Conservation (phyloP, 2,797 vertebrate genomes). For the Anguilla pacifica region DNA sequence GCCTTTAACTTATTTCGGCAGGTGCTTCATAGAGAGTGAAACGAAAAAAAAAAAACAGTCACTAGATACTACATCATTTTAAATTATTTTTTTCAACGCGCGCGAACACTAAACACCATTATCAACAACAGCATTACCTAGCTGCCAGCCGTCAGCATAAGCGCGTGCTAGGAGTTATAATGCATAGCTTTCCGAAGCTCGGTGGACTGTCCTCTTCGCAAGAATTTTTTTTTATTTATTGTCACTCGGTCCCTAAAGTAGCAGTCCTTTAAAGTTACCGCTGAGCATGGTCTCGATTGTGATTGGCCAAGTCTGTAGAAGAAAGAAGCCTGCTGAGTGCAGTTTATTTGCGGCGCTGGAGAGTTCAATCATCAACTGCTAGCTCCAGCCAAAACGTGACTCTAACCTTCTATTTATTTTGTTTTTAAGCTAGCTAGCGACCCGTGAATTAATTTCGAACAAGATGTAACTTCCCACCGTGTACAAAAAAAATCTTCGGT, state of each 20-base stretch:
- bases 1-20: neutral
- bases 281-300: slow-evolving; percentile 37
- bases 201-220: neutral
- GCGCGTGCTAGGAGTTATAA: neutral
- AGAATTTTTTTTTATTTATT: neutral
- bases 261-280: slow-evolving; percentile 48
- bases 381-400: slow-evolving; percentile 51
- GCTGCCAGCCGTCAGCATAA: neutral
- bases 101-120: neutral
- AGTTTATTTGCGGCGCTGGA: slow-evolving; percentile 47
- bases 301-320: slow-evolving; percentile 46
- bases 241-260: slow-evolving; percentile 22
- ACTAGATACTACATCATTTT: neutral
- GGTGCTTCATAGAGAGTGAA: neutral
- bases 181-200: neutral
- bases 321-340: slow-evolving; percentile 57
- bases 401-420: slow-evolving; percentile 45
- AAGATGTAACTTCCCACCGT: slow-evolving; percentile 79
- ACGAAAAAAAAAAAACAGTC: neutral
- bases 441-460: slow-evolving; percentile 48
- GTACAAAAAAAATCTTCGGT: slow-evolving; percentile 72
- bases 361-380: slow-evolving; percentile 58
- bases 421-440: slow-evolving; percentile 10
- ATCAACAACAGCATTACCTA: neutral
- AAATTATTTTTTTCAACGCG: neutral